Evolutionary conservation across 2,113 vertebrate species (phyloP), one percentile per base, ranked within the genome.

Genomic region (Pyxicephalus adspersus): DNA sequence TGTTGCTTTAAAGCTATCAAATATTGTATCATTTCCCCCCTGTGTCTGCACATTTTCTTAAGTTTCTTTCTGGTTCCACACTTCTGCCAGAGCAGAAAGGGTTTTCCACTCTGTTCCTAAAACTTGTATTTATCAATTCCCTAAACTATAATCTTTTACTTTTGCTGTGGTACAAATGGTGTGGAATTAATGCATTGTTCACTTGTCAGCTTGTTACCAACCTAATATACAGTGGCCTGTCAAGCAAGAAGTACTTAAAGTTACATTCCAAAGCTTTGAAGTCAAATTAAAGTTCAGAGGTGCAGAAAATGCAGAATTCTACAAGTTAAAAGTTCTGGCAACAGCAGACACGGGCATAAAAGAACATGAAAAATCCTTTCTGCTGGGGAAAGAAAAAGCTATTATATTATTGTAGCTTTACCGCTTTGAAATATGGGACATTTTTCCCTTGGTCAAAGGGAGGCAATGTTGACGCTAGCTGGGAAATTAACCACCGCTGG

Each of bases 331-430:
- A 72, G 52, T 83, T 82, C 8, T 78, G 80, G 70, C 71, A 74
- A 66, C 23, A 75, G 60, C 80, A 82, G 71, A 75, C 71, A 38
- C 26, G 54, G 70, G 50, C 61, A 82, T 82, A 75, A 75, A 82
- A 82, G 80, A 82, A 82, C 71, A 82, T 82, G 80, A 82, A 66
- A 82, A 82, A 82, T 82, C 71, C 61, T 66, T 82, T 75, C 80
- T 74, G 80, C 80, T 22, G 60, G 80, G 71, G 70, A 82, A 74
- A 82, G 64, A 72, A 78, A 77, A 78, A 77, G 75, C 75, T 83
- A 78, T 73, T 72, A 73, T 83, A 55, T 8, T 2, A 83, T 80
- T 26, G 55, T 84, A 75, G 15, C 77, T 82, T 82, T 82, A 82
- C 70, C 26, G 64, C 38, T 83, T 83, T 84, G 55, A 38, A 84